phyloP scores from a whole-genome alignment of 2,797 vertebrate species.

The Muscicapa comitata region DNA sequence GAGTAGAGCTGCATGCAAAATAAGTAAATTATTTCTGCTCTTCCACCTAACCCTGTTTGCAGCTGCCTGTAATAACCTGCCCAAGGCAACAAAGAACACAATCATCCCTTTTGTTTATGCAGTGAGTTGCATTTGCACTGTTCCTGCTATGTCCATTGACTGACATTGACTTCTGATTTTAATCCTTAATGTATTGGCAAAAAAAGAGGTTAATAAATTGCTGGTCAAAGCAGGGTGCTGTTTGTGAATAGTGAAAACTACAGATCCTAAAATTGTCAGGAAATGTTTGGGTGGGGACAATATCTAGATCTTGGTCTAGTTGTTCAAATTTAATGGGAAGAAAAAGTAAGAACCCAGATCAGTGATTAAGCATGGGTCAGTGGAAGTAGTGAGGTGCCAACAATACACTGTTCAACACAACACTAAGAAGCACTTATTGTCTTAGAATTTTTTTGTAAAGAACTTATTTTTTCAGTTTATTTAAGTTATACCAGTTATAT shows the following conservation, averaged over 20 bases:
- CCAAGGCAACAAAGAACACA: neutral
- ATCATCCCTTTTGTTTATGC: neutral
- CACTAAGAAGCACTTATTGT: neutral
- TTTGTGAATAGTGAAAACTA: neutral
- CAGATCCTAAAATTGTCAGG: neutral
- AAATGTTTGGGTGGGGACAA: neutral
- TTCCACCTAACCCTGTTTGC: accelerated
- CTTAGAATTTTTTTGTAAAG: neutral
- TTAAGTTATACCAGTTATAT: neutral
- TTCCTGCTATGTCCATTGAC: neutral
- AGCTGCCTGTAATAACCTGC: neutral
- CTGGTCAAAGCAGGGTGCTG: neutral
- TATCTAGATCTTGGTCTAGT: neutral
- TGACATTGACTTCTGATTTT: neutral
- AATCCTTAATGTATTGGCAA: neutral
- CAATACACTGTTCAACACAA: neutral
- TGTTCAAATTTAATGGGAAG: neutral
- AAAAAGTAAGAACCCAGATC: neutral
- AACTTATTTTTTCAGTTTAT: neutral
- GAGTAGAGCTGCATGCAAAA: neutral
- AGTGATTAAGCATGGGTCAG: too few species aligned
- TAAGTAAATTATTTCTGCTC: neutral
- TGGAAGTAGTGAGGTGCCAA: neutral
- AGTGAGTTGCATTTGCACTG: accelerated
- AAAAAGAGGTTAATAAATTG: neutral